Evolutionary conservation across 2,797 vertebrate species (phyloP).

Genomic region (Sebastolobus alascanus): DNA sequence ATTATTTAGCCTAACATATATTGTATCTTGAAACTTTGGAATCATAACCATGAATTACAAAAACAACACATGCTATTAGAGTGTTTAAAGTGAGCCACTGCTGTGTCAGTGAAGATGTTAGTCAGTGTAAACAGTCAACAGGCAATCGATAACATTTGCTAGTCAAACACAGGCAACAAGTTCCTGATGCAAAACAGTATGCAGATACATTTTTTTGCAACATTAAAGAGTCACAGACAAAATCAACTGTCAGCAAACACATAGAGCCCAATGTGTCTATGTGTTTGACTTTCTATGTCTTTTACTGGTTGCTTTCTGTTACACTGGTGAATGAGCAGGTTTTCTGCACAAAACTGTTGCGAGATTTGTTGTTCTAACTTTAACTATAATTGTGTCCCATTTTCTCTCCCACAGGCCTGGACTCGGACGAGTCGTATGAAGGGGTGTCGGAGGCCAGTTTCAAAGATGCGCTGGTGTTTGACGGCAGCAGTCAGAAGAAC

Average conservation of each 20-base stretch:
- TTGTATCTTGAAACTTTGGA: neutral
- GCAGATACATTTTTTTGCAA: constrained; percentile 2
- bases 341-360: neutral
- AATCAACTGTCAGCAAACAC: neutral
- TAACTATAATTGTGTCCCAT: neutral
- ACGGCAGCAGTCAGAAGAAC: constrained; percentile 80
- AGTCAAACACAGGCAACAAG: constrained; percentile 12
- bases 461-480: constrained; percentile 87
- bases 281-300: neutral
- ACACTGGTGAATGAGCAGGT: neutral
- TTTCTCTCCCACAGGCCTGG: constrained; percentile 87
- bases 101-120: neutral
- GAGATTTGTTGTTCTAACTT: neutral
- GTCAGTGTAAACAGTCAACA: constrained; percentile 26
- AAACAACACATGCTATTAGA: neutral
- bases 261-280: neutral
- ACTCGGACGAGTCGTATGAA: constrained; percentile 95
- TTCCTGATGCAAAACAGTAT: constrained; percentile 40
- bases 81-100: neutral
- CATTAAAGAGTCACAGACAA: neutral
- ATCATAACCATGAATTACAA: neutral
- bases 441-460: constrained; percentile 92
- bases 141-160: constrained; percentile 42
- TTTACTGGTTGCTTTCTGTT: neutral
- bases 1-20: neutral